Base-by-base conservation (phyloP, 2,888 invertebrate species). In the Bedellia somnulentella region DNA sequence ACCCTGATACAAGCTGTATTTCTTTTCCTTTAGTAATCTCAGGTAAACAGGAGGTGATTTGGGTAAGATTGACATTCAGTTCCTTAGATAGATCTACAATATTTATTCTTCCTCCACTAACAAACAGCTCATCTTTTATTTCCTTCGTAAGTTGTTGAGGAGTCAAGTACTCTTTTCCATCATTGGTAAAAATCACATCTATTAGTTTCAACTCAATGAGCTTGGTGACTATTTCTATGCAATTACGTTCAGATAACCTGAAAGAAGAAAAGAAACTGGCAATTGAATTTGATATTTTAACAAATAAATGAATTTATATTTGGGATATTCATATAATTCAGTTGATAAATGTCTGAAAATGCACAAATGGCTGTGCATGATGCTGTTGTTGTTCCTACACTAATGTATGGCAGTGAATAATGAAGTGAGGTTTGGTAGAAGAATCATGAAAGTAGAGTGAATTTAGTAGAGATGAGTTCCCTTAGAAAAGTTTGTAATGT, bases 81-180 rank as follows among this genome's bases (percentile, higher is more conserved):
- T 84, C 81, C 55, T 89, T 89, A 4, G 94, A 87, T 31, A 98
- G 73, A 41, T 96, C 95, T 2, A 89, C 89, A 33, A 97, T 79
- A 56, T 93, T 91, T 3, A 95, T 84, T 34, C 97, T 80, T 9
- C 97, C 97, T 36, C 92, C 92, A 58, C 87, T 85, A 1, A 91
- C 83, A 56, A 83, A 87, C 2, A 97, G 67, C 64, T 98, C 97
- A 67, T 95, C 93, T 55, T 83, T 83, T 26, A 97, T 92, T 76
- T 98, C 96, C 44, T 86, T 89, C 12, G 82, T 71, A 34, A 99
- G 80, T 51, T 98, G 93, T 32, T 89, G 83, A 2, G 90, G 91
- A 2, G 99, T 99, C 24, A 99, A 79, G 56, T 97, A 99, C 57
- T 97, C 96, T 64, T 96, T 96, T 8, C 98, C 99, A 81, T 99